Evolutionary conservation across 92 coral and sea anemone genomes (phyloP), one percentile per base, ranked within the genome.

Genomic region (Heliopora coerulea): DNA sequence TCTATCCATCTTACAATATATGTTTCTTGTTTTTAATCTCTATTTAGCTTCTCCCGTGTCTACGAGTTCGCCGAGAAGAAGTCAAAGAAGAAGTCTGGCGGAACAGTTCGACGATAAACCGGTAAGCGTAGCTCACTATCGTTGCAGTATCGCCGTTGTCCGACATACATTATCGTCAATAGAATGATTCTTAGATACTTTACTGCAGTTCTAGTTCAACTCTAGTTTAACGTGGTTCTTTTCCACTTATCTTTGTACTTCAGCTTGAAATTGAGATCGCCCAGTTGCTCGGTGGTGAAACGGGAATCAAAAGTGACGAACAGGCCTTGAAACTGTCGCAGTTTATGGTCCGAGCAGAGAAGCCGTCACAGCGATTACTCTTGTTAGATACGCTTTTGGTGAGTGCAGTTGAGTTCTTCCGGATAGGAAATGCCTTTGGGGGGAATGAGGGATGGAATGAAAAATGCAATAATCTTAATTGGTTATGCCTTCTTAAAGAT

Each of bases 311-410:
- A 20, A 80, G 80, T 30, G 83, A 85, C 65, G 95, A 90, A 34
- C 96, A 95, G 72, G 96, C 99, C 0, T 84, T 95, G 39, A 90
- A 85, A 39, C 79, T 95, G 72, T 95, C 99, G 4, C 86, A 96
- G 56, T 66, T 95, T 54, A 95, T 95, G 99, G 99, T 95, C 24
- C 84, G 91, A 50, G 99, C 96, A 0, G 99, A 95, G 54, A 83
- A 90, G 8, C 82, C 79, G 3, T 84, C 96, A 18, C 99, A 95
- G 56, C 80, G 99, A 73, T 72, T 95, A 7, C 87, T 91, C 81
- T 83, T 95, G 27, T 84, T 95, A 41, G 86, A 90, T 69, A 89
- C 91, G 31, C 62, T 95, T 41, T 88, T 84, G 95, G 98, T 93
- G 78, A 58, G 12, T 10, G 52, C 2, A 15, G 52, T 4, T 37